A percentile compares a stretch with the other conserved stretches of the same genome.
These are phyloP conservation scores for Tenthredo notha DNA, from an alignment of 2,888 invertebrate genomes.

Conservation along the genomic window DNA sequence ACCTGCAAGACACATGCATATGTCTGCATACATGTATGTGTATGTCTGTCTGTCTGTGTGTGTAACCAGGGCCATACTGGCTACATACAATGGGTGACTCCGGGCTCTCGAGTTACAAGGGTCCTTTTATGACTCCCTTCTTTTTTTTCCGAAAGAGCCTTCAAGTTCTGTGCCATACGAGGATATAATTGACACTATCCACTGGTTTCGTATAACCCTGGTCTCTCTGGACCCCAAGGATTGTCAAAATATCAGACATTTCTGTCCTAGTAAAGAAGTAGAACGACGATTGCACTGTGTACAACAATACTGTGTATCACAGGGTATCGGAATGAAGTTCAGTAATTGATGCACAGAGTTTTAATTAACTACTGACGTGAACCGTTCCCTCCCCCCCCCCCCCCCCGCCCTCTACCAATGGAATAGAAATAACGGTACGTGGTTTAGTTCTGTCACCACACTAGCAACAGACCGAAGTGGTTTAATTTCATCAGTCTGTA, in stretches of 20 bases:
- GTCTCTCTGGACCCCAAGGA: conserved; percentile 40
- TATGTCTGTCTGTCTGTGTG: not conserved
- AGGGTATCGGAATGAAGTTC: conserved; percentile 6
- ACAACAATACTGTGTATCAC: not conserved
- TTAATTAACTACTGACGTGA: conserved; percentile 21
- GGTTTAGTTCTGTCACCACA: not conserved
- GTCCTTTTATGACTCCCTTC: conserved; percentile 47
- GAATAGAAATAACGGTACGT: not conserved
- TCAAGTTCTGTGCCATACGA: conserved; percentile 63
- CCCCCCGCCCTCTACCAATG: too few relatives aligned
- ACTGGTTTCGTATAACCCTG: conserved; percentile 27
- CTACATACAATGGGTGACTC: conserved; percentile 46
- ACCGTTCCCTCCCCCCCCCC: too few relatives aligned
- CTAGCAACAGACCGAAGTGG: not conserved
- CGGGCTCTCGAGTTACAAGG: conserved; percentile 50
- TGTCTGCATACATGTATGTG: not conserved
- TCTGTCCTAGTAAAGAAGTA: not conserved
- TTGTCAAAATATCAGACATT: conserved; percentile 39
- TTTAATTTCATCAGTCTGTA: conserved; percentile 33
- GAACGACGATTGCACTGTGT: not conserved
- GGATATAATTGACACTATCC: conserved; percentile 72
- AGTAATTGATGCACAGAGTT: not conserved
- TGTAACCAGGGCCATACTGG: not conserved
- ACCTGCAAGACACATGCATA: not conserved
- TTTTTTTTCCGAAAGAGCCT: conserved; percentile 60